Evolutionary conservation across 2,888 invertebrate species (phyloP), one percentile per base, ranked within the genome.

Genomic region (Crocallis elinguaria): DNA sequence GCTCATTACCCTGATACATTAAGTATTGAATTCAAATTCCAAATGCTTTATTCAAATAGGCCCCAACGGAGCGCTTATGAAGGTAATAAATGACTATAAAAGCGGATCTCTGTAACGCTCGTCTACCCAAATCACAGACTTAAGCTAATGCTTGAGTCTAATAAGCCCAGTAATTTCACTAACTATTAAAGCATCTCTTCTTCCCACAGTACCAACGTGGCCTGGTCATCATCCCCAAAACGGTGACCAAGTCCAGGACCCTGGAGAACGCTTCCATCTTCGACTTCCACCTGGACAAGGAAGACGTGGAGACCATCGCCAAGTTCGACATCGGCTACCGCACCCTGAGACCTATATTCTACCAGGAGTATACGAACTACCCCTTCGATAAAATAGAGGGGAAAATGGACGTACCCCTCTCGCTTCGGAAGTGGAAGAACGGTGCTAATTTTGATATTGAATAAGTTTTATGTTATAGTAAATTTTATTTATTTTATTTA

Each of bases 201-300:
- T 38, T 12, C 27, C n/a, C n/a, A 12, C 78, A 88, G 88, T 84
- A 73, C 57, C 80, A 88, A 72, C 77, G 86, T 1, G 80, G 81
- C 4, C 61, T 88, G 0, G 62, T 75, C 5, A 66, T 69, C 9
- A 72, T 88, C 3, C 88, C 88, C 3, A 88, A 88, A 54, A 84
- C 86, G 0, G 49, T 84, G 0, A 82, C 86, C 0, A 77, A 73
- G 21, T 49, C 63, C 1, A 66, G 88, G 0, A 74, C 80, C 0
- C 3, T 84, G 0, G 86, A 88, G 44, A 88, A 88, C 64, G 86
- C 82, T 0, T 73, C 79, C 1, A 84, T 88, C 9, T 88, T 88
- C 63, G 86, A 88, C 57, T 88, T 88, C 53, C 57, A 67, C 21
- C 61, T 88, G 3, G 78, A 82, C 32, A 37, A 56, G 0, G 60